A percentile compares a stretch with the other conserved stretches of the same genome.
Evolutionary conservation across 2,888 invertebrate genomes (phyloP).

Genomic region (Allophyes oxyacanthae): DNA sequence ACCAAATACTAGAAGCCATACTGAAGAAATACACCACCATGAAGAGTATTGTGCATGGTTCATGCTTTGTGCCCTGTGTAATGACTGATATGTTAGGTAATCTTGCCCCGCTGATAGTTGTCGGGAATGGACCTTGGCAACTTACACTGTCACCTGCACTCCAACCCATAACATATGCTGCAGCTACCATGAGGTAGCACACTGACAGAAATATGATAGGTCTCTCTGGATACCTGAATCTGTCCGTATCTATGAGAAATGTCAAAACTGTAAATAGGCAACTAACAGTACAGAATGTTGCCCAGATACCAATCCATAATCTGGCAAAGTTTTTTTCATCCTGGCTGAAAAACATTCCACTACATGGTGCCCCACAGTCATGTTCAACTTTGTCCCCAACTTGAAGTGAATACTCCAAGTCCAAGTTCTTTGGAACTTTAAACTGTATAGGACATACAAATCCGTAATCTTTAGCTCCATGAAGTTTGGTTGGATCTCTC

Average conservation of each 20-base stretch:
- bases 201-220: conserved; percentile 99
- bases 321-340: conserved; percentile 95
- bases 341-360: conserved; percentile 96
- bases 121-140: conserved; percentile 94
- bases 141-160: conserved; percentile 94
- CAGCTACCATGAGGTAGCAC: conserved; percentile 98
- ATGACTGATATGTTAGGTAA: conserved; percentile 94
- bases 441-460: conserved; percentile 97
- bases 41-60: conserved; percentile 97
- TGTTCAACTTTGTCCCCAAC: conserved; percentile 93
- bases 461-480: conserved; percentile 92
- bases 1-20: conserved; percentile 99
- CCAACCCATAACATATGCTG: conserved; percentile 96
- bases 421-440: conserved; percentile 93
- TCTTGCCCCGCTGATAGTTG: conserved; percentile 91
- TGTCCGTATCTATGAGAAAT: conserved; percentile 97
- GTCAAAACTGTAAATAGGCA: conserved; percentile 98
- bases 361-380: conserved; percentile 97
- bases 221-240: conserved; percentile 99
- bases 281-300: conserved; percentile 95
- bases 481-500: conserved; percentile 83
- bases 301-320: conserved; percentile 98
- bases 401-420: conserved; percentile 95
- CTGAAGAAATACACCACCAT: conserved; percentile 99
- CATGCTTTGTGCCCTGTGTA: conserved; percentile 95